A percentile compares a stretch with the other conserved stretches of the same genome.
Evolutionary conservation across 1,140 invertebrate species (phyloP).

Genomic region (Drosophila parabipectinata): DNA sequence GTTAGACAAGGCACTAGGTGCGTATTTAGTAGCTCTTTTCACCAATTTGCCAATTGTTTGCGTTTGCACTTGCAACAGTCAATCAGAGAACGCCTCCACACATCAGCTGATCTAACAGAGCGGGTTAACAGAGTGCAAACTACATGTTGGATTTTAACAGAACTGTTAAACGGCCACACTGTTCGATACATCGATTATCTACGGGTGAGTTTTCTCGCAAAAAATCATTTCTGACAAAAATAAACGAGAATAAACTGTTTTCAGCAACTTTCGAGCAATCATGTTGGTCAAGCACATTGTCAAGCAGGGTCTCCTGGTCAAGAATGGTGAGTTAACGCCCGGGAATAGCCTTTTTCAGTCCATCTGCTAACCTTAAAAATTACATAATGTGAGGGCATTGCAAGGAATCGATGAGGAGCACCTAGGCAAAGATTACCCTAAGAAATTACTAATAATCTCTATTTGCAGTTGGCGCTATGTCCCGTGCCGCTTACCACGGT

Average conservation of each 20-base stretch:
- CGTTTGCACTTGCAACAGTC: constrained; percentile 27
- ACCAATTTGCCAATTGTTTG: constrained; percentile 52
- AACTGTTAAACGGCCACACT: constrained; percentile 13
- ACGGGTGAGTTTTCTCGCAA: constrained; percentile 47
- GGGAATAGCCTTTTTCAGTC: background rate
- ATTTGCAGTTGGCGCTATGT: constrained; percentile 70
- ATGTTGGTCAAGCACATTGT: constrained; percentile 82
- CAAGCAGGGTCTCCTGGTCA: constrained; percentile 78
- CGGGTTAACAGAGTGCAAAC: background rate
- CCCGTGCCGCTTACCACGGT: constrained; percentile 79
- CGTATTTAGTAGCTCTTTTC: background rate
- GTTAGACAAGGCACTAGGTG: constrained; percentile 12
- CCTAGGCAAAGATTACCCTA: background rate
- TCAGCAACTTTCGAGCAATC: constrained; percentile 56
- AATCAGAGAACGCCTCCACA: constrained; percentile 62
- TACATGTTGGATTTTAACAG: background rate
- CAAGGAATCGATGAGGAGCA: constrained; percentile 4
- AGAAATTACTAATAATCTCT: background rate
- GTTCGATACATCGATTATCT: constrained; percentile 43
- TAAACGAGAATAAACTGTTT: constrained; percentile 29
- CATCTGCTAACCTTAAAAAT: constrained; percentile 78
- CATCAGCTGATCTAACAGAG: constrained; percentile 54
- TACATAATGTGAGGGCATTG: constrained; percentile 64
- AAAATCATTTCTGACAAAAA: constrained; percentile 29
- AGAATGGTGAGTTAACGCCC: constrained; percentile 65